Conservation (phyloP, 2,888 invertebrate species). For the Theretra japonica region DNA sequence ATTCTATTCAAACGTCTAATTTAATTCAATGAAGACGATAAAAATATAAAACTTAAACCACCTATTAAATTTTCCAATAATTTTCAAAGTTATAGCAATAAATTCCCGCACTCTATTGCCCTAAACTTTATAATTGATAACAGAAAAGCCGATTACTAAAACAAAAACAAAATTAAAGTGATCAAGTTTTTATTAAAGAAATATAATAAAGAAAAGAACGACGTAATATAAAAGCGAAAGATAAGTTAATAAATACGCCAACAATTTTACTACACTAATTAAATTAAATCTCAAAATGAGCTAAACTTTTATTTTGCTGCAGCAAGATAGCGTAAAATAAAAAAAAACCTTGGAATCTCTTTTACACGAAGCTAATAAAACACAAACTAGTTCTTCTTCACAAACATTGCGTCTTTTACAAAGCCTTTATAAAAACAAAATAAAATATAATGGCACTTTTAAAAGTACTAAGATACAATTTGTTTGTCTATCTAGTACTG, state of each 20-base stretch:
- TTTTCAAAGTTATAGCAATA: too few relatives aligned
- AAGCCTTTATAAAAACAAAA: background rate
- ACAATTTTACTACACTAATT: background rate
- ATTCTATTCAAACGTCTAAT: too few relatives aligned
- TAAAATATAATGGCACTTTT: background rate
- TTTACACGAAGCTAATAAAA: background rate
- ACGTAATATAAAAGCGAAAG: background rate
- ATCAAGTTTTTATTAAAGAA: background rate
- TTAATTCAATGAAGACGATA: too few relatives aligned
- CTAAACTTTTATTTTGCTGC: background rate
- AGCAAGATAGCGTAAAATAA: background rate
- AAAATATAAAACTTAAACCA: too few relatives aligned
- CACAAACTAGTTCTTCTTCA: background rate
- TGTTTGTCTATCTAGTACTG: too few relatives aligned
- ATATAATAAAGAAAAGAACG: background rate
- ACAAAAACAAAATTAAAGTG: background rate
- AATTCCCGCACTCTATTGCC: too few relatives aligned
- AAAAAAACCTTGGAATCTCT: background rate
- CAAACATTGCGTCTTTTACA: background rate
- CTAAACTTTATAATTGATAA: too few relatives aligned
- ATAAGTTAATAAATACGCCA: background rate
- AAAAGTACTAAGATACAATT: background rate
- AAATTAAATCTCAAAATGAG: constrained; percentile 2
- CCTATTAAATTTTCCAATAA: too few relatives aligned
- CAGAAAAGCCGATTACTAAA: too few relatives aligned